Base-by-base conservation (phyloP, 2,888 invertebrate species). In the Cheiracanthium punctorium region DNA sequence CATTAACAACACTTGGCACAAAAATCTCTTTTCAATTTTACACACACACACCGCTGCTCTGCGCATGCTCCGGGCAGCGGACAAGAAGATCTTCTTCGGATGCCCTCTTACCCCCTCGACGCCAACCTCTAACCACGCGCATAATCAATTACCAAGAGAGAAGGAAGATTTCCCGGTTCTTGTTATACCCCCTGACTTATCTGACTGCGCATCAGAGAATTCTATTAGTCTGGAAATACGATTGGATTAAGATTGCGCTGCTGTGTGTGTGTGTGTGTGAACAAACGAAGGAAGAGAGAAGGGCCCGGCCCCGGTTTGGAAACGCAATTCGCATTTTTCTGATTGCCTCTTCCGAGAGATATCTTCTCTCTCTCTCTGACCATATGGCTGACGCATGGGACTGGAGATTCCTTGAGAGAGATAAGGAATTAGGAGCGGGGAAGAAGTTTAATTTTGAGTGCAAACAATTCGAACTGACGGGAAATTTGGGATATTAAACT, bases 231-330 rank as follows among this genome's bases (percentile, higher is more conserved):
- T 32, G 33, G 28, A 24, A 65, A 33, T 71, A 29, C 75, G 75
- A 82, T 82, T 82, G 70, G 82, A 82, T 82, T 82, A 70, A 82
- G 75, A 75, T 70, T 80, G 67, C 58, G 67, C 17, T 37, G 67
- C 14, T 37, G 33, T 29, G 10, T 0, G 70, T 1, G 80, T 37
- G 29, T 28, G 30, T 64, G 70, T 28, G 41, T 67, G 43, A 67
- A 67, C 30, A 20, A 58, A 20, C 43, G 73, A 29, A 73, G n/a
- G n/a, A n/a, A n/a, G n/a, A 43, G 52, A n/a, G 52, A n/a, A 32
- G 10, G 69, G 30, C 24, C 33, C 67, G 52, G 72, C 69, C 69
- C 29, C 28, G 24, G 37, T 69, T 30, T 43, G 14, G n/a, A 43
- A 41, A 20, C 32, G 52, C 70, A 52, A 17, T 43, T n/a, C n/a